Conservation (phyloP, 2,113 vertebrate genomes). For the Strigops habroptila region DNA sequence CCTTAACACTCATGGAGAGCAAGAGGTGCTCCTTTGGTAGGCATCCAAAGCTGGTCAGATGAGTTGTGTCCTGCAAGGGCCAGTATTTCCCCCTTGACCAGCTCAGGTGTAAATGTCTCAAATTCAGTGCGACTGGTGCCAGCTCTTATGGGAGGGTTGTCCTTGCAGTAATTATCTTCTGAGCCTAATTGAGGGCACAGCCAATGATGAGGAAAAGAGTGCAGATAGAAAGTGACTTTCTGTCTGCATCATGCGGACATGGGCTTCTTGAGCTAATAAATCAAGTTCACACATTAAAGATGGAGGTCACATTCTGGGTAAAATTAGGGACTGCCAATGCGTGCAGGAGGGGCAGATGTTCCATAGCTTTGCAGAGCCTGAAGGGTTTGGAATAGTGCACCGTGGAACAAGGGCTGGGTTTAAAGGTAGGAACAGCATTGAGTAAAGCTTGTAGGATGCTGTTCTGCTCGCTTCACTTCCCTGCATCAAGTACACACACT, state of each 20-base stretch:
- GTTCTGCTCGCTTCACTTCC: background rate
- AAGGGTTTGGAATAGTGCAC: background rate
- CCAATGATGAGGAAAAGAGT: background rate
- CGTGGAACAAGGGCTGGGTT: background rate
- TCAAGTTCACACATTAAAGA: background rate
- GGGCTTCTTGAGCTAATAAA: background rate
- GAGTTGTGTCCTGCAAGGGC: background rate
- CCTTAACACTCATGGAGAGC: background rate
- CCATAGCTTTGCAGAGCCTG: background rate
- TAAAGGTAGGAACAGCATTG: background rate
- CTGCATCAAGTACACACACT: rapidly evolving
- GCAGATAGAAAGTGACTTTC: background rate
- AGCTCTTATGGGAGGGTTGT: background rate
- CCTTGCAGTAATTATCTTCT: background rate
- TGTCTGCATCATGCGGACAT: rapidly evolving
- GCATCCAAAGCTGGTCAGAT: rapidly evolving
- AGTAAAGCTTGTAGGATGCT: background rate
- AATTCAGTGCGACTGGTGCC: background rate
- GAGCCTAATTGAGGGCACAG: background rate
- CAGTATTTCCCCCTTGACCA: background rate
- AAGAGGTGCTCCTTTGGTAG: background rate
- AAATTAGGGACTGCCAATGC: background rate
- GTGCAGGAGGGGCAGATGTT: background rate
- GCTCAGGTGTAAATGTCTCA: rapidly evolving
- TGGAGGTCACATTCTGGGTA: background rate